Evolutionary conservation across 2,797 vertebrate genomes (phyloP).

Genomic region (Melopsittacus undulatus): DNA sequence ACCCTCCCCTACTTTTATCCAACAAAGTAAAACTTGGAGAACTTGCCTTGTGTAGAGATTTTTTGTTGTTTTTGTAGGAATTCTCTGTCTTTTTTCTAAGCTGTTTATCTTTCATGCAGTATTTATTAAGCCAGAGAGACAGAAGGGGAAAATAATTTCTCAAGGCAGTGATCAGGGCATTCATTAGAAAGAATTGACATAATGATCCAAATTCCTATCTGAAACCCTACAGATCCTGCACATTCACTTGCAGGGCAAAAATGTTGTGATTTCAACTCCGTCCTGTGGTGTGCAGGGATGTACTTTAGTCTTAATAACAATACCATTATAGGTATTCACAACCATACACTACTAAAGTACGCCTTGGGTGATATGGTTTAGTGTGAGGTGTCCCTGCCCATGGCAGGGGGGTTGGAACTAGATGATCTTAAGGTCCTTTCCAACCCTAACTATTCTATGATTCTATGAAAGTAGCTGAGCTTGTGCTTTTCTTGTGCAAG

Average conservation of each 20-base stretch:
- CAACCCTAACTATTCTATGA: no score
- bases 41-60: not conserved
- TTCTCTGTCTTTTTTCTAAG: not conserved
- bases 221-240: not conserved
- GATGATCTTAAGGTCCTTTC: no score
- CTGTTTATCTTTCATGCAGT: not conserved
- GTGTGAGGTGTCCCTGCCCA: no score
- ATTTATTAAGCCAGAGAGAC: not conserved
- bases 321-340: not conserved
- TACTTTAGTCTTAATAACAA: not conserved
- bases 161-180: not conserved
- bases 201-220: not conserved
- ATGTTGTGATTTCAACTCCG: not conserved
- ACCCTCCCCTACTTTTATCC: not conserved
- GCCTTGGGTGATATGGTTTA: no score
- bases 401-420: no score
- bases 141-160: not conserved
- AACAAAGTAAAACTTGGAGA: not conserved
- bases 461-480: not conserved
- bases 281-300: not conserved
- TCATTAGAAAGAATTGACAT: not conserved
- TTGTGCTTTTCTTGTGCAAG: not conserved
- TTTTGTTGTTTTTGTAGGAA: not conserved
- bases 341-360: not conserved
- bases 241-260: not conserved